Percentiles rank a stretch among this genome's conserved stretches.
Conservation (phyloP, 2,888 invertebrate species). For the Acanthosoma haemorrhoidale region DNA sequence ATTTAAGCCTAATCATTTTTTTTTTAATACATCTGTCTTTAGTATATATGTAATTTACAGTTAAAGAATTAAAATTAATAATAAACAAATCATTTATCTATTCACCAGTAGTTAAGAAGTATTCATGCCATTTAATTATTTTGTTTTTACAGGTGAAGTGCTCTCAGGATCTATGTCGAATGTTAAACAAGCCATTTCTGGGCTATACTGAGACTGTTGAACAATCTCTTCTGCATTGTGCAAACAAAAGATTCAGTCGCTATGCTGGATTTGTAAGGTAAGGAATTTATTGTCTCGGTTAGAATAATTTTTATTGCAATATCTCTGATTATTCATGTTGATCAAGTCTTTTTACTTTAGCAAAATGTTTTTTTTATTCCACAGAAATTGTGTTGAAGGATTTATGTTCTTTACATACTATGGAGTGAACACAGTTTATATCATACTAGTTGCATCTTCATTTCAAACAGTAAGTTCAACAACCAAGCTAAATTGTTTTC, state of each 20-base stretch:
- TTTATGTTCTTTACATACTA: conserved; percentile 41
- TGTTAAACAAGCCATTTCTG: conserved; percentile 50
- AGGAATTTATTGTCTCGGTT: no score
- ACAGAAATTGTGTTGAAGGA: conserved; percentile 39
- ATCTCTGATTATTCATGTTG: not conserved
- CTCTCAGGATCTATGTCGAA: conserved; percentile 35
- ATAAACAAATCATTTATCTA: no score
- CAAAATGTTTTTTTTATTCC: conserved; percentile 19
- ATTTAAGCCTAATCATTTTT: no score
- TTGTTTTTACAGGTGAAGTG: conserved; percentile 18
- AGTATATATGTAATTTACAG: no score
- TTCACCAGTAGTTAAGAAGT: no score
- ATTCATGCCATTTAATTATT: no score
- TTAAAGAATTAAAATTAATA: no score
- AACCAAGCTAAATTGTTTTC: no score
- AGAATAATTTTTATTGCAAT: not conserved
- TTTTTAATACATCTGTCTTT: no score
- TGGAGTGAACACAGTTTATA: conserved; percentile 40
- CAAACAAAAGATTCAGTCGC: conserved; percentile 36
- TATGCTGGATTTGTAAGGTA: conserved; percentile 38
- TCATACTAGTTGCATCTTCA: conserved; percentile 39
- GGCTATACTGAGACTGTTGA: conserved; percentile 41
- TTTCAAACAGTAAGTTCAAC: conserved; percentile 38
- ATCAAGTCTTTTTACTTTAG: not conserved
- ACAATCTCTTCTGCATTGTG: conserved; percentile 37